Evolutionary conservation across 2,888 invertebrate species (phyloP).

Genomic region (Drosophila paracracens): DNA sequence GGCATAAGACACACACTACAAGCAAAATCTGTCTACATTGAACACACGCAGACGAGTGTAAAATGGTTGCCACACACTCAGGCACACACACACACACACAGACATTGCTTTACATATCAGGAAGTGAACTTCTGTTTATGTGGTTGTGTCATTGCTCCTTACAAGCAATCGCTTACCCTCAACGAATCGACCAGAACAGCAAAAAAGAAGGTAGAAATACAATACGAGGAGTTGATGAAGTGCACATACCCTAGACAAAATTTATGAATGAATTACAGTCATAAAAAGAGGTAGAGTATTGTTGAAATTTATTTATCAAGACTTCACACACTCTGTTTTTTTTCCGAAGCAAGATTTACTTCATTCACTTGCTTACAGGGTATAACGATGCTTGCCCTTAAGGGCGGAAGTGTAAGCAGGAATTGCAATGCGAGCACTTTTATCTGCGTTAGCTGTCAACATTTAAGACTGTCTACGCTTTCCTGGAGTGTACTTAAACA

Average conservation of each 20-base stretch:
- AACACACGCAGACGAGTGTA: slow-evolving; percentile 12
- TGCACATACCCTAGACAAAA: not conserved
- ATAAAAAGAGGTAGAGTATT: not conserved
- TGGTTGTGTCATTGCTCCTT: slow-evolving; percentile 47
- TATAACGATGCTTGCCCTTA: slow-evolving; percentile 28
- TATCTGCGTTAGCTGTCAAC: slow-evolving; percentile 66
- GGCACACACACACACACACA: slow-evolving; percentile 14
- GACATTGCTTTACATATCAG: slow-evolving; percentile 55
- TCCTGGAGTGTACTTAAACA: slow-evolving; percentile 61
- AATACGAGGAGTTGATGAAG: not conserved
- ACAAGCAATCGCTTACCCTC: slow-evolving; percentile 52
- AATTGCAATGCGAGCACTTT: slow-evolving; percentile 75
- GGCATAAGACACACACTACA: slow-evolving; percentile 36
- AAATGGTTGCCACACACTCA: not conserved
- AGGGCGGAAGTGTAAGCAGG: slow-evolving; percentile 58
- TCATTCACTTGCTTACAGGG: slow-evolving; percentile 18
- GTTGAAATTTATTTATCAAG: not conserved
- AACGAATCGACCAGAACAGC: slow-evolving; percentile 48
- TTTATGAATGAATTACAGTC: not conserved
- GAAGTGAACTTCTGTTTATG: slow-evolving; percentile 15
- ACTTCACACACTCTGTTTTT: not conserved
- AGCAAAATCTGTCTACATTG: slow-evolving; percentile 39
- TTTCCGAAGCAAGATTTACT: not conserved
- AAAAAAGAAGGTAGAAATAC: slow-evolving; percentile 18
- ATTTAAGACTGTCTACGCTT: slow-evolving; percentile 61